Conservation (phyloP, 1,140 invertebrate species). For the Drosophila tsacasi region DNA sequence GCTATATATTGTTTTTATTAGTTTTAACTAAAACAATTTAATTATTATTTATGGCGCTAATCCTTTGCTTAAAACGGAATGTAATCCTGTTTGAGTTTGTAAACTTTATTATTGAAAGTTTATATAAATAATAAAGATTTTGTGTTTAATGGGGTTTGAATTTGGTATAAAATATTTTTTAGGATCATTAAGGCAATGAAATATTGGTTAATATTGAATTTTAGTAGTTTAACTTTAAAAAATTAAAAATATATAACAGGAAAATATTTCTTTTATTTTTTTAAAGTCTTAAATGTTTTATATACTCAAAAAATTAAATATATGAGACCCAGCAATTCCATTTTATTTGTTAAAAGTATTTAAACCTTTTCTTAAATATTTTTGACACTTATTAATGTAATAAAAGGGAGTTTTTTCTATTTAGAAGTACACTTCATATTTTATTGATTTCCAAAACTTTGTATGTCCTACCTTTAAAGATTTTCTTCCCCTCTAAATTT, state of each 20-base stretch:
- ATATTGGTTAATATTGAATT: not conserved
- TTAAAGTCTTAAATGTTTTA: no score
- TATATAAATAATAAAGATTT: not conserved
- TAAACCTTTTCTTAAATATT: not conserved
- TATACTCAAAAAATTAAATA: no score
- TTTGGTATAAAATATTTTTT: not conserved
- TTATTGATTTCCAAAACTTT: not conserved
- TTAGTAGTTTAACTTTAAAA: not conserved
- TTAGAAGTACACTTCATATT: no score
- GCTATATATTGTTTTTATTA: conserved; percentile 15
- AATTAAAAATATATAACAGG: no score
- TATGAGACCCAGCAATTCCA: no score
- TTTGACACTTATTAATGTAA: not conserved
- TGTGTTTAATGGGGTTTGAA: not conserved
- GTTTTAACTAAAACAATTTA: conserved; percentile 2
- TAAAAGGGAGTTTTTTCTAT: no score
- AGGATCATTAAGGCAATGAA: not conserved
- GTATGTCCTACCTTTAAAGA: not conserved
- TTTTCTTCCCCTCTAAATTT: not conserved
- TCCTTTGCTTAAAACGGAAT: not conserved
- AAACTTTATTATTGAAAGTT: not conserved
- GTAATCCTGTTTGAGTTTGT: not conserved
- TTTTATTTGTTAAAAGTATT: not conserved
- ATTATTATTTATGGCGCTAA: conserved; percentile 8
- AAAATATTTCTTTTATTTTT: no score